Conservation (phyloP, 2,797 vertebrate species). For the Dryobates pubescens region DNA sequence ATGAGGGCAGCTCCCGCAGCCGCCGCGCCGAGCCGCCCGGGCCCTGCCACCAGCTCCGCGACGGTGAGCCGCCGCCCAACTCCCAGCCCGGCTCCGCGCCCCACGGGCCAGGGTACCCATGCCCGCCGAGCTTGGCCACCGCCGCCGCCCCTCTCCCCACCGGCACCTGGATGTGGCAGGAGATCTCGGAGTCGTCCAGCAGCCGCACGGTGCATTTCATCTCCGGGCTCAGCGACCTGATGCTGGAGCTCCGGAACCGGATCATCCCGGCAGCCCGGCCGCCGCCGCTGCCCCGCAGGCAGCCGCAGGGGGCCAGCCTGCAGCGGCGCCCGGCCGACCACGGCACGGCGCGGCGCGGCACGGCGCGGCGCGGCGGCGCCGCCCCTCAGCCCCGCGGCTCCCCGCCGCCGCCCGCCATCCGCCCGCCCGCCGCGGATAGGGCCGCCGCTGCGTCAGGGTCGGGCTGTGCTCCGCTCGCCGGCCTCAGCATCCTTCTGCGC, state of each 20-base stretch:
- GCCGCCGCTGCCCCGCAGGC: conserved; percentile 69
- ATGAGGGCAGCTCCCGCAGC: neutral
- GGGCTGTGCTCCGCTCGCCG: conserved; percentile 38
- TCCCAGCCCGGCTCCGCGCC: neutral
- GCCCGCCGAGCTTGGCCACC: neutral
- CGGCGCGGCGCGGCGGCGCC: neutral
- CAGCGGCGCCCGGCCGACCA: conserved; percentile 53
- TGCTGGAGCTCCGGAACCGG: conserved; percentile 95
- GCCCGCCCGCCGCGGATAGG: conserved; percentile 5
- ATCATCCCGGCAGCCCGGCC: conserved; percentile 90
- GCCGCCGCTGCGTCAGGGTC: conserved; percentile 55
- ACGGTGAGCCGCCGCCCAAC: neutral
- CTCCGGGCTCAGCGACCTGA: conserved; percentile 91
- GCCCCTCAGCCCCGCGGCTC: conserved; percentile 23
- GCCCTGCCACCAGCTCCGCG: neutral
- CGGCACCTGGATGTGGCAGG: conserved; percentile 93
- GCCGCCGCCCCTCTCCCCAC: neutral
- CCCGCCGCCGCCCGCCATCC: neutral
- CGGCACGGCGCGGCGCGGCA: neutral
- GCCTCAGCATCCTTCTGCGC: conserved; percentile 13
- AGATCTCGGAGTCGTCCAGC: conserved; percentile 94
- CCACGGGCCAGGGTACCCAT: neutral
- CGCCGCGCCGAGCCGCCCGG: neutral
- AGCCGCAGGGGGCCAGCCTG: conserved; percentile 79
- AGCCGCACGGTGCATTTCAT: conserved; percentile 92